These are phyloP conservation scores for Cromileptes altivelis DNA, from an alignment of 2,113 vertebrate species.

Conservation along the genomic window DNA sequence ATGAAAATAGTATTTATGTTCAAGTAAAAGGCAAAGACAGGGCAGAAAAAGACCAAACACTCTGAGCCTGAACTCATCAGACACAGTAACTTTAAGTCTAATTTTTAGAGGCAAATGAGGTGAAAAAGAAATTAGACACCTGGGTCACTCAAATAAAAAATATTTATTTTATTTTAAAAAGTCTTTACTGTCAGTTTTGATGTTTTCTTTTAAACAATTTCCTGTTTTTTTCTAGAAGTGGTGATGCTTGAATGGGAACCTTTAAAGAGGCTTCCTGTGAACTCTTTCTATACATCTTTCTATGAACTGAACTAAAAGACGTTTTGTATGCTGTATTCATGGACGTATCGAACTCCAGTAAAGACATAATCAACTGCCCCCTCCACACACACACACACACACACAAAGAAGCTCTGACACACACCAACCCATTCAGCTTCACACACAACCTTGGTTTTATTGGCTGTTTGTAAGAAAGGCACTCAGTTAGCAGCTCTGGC, in stretches of 20 bases:
- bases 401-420: background rate
- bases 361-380: background rate
- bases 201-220: background rate
- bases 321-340: background rate
- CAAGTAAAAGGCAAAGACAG: background rate
- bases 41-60: background rate
- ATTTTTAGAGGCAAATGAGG: conserved; percentile 12
- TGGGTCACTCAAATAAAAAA: conserved; percentile 17
- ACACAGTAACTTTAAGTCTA: background rate
- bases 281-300: background rate
- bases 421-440: background rate
- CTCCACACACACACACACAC: conserved; percentile 3
- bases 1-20: background rate
- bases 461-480: background rate
- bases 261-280: background rate
- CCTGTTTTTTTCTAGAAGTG: background rate
- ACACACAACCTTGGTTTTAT: conserved; percentile 1
- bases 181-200: background rate
- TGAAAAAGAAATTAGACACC: conserved; percentile 8
- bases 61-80: background rate
- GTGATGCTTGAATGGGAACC: background rate
- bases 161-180: conserved; percentile 1
- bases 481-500: conserved; percentile 26
- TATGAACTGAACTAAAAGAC: background rate
- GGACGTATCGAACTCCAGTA: background rate